Evolutionary conservation across 2,888 invertebrate genomes (phyloP).

Genomic region (Watsonalla binaria): DNA sequence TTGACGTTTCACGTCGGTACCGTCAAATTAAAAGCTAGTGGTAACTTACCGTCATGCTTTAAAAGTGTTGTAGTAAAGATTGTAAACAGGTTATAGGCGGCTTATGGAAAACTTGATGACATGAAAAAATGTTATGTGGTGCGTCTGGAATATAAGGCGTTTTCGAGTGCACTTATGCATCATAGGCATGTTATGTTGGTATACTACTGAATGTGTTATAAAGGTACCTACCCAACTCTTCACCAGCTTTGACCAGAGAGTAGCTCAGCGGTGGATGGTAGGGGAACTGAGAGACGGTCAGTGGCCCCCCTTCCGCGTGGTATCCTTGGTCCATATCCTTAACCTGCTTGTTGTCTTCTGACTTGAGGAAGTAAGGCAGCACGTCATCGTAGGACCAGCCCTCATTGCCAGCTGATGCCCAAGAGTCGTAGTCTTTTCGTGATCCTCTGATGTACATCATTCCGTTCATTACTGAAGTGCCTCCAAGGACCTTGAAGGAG

Average conservation of each 20-base stretch:
- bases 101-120: too few species aligned
- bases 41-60: too few species aligned
- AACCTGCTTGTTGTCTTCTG: conserved; percentile 87
- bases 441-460: conserved; percentile 98
- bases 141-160: too few species aligned
- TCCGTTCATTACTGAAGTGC: conserved; percentile 95
- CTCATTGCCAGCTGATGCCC: conserved; percentile 90
- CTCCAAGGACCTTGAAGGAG: conserved; percentile 85
- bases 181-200: too few species aligned
- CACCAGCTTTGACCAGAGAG: conserved; percentile 87
- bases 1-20: too few species aligned
- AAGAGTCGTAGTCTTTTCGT: conserved; percentile 90
- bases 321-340: conserved; percentile 86
- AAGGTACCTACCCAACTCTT: conserved; percentile 82
- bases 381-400: conserved; percentile 95
- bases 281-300: conserved; percentile 89
- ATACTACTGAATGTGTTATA: neutral
- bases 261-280: conserved; percentile 91
- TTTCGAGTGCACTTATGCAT: too few species aligned
- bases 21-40: too few species aligned
- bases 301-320: conserved; percentile 87
- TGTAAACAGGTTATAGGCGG: too few species aligned
- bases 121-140: too few species aligned
- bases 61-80: too few species aligned
- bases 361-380: conserved; percentile 92